Evolutionary conservation across 2,888 invertebrate genomes (phyloP).

Genomic region (Macaria liturata): DNA sequence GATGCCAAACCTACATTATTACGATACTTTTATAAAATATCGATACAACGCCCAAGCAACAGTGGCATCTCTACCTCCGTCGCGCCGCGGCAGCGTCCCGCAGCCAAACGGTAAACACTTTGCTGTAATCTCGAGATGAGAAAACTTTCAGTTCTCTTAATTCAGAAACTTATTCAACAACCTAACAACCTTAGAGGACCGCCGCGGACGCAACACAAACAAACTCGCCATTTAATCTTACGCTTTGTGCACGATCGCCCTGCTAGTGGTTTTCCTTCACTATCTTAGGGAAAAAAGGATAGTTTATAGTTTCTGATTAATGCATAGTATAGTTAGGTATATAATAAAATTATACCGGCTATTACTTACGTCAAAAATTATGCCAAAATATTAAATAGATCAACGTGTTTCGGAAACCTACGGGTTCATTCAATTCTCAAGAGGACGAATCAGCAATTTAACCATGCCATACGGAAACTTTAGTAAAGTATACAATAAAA

Average conservation of each 20-base stretch:
- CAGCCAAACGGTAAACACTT: constrained; percentile 84
- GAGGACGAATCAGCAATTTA: too few species aligned
- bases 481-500: too few species aligned
- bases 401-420: too few species aligned
- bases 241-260: constrained; percentile 64
- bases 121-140: constrained; percentile 84
- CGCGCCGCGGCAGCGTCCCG: constrained; percentile 66
- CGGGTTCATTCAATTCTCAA: too few species aligned
- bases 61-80: constrained; percentile 39
- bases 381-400: too few species aligned
- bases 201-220: constrained; percentile 76
- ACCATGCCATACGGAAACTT: too few species aligned
- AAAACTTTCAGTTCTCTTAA: constrained; percentile 85
- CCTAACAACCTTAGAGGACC: constrained; percentile 83
- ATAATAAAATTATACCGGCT: too few species aligned
- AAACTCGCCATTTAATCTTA: constrained; percentile 77
- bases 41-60: constrained; percentile 18
- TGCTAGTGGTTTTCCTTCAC: constrained; percentile 38
- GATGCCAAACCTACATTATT: too few species aligned
- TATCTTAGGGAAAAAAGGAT: constrained; percentile 2
- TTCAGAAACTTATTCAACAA: constrained; percentile 84
- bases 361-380: too few species aligned
- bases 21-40: too few species aligned
- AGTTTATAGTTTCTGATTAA: too few species aligned
- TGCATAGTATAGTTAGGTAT: too few species aligned